These are phyloP conservation scores for Montifringilla adamsi DNA, from an alignment of 2,113 vertebrate species.

Conservation along the genomic window DNA sequence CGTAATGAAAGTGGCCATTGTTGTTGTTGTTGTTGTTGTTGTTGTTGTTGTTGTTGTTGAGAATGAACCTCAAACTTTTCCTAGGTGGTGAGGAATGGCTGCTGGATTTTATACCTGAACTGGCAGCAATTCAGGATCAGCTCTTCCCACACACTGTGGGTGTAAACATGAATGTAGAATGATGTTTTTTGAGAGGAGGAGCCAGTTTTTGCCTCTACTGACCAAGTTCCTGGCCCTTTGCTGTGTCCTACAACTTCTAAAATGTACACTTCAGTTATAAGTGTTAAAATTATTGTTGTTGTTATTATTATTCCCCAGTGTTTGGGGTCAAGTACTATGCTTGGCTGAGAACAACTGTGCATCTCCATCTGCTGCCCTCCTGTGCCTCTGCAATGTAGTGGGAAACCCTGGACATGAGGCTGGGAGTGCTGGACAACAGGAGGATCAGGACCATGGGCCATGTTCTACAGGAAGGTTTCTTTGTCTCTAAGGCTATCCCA, in stretches of 20 bases:
- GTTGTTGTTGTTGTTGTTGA: not conserved
- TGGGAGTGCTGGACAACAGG: not conserved
- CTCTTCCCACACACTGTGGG: not conserved
- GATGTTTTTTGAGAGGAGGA: not conserved
- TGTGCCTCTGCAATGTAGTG: not conserved
- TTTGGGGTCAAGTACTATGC: not conserved
- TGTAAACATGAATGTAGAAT: not conserved
- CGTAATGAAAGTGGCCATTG: not conserved
- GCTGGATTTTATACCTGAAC: not conserved
- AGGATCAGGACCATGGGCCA: not conserved
- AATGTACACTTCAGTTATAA: not conserved
- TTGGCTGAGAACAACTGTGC: not conserved
- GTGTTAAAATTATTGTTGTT: not conserved
- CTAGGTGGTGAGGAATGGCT: not conserved
- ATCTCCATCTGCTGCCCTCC: not conserved
- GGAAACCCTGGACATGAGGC: not conserved
- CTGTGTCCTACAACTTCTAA: not conserved
- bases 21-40: not conserved
- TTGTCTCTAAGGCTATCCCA: not conserved
- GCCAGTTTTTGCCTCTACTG: not conserved
- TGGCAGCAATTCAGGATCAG: not conserved
- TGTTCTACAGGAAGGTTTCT: not conserved
- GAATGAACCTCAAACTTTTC: not conserved
- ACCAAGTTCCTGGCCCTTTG: not conserved
- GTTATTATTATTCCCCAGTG: not conserved